Evolutionary conservation across 2,797 vertebrate species (phyloP).

Genomic region (Loris lydekkerianus): DNA sequence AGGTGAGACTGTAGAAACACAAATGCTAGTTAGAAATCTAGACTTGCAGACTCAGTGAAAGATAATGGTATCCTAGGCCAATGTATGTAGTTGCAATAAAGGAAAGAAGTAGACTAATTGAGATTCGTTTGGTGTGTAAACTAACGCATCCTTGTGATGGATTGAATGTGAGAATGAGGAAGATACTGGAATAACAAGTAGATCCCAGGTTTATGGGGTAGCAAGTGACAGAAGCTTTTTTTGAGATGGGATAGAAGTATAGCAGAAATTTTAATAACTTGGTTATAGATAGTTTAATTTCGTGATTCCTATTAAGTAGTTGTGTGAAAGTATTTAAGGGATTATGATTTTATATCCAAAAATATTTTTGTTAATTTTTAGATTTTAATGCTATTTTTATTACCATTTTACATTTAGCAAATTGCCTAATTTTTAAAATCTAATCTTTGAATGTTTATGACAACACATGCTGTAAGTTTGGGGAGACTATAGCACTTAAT

Average conservation of each 20-base stretch:
- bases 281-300: not conserved
- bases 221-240: not conserved
- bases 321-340: not conserved
- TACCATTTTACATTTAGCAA: not conserved
- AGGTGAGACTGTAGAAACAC: too few species aligned
- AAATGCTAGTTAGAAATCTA: too few species aligned
- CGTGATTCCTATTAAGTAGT: not conserved
- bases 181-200: not conserved
- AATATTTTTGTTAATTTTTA: not conserved
- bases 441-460: not conserved
- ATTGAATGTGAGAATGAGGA: not conserved
- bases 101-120: not conserved
- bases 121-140: not conserved
- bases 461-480: not conserved
- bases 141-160: not conserved
- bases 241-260: not conserved
- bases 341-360: not conserved
- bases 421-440: not conserved
- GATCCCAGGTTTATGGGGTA: not conserved
- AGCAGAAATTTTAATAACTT: not conserved
- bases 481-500: conserved; percentile 15
- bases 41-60: too few species aligned
- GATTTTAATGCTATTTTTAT: not conserved
- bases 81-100: not conserved
- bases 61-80: too few species aligned